Evolutionary conservation across 2,113 vertebrate genomes (phyloP), one percentile per base, ranked within the genome.

Genomic region (Serilophus lunatus): DNA sequence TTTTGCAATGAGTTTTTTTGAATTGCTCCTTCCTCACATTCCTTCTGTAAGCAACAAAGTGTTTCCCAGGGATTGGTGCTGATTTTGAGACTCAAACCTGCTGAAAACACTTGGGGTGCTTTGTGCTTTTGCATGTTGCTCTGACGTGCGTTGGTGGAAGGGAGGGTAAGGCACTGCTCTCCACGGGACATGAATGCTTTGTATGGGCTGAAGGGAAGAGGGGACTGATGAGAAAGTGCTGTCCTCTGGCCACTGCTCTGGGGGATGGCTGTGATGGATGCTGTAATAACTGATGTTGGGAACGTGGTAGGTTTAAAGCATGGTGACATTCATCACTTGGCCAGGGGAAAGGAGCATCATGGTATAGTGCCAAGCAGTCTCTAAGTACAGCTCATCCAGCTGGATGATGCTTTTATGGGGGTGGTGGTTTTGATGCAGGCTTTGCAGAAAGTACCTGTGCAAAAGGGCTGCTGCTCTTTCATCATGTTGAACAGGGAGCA

Each of bases 401-500:
- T n/a, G n/a, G n/a, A n/a, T n/a, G n/a, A n/a, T 54, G 10, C 15
- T n/a, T 66, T 79, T 7, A 0, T 22, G 38, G 69, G 38, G 5
- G 6, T 6, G 13, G 10, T 77, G 54, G 14, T 36, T 51, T 44
- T 33, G 26, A 15, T 38, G 64, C 24, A 26, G 45, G 16, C 24
- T 83, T 51, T 91, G 71, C 63, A 69, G 63, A 33, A 88, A 57
- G 26, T 5, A 40, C 35, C 33, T 23, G 17, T 42, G 65, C 53
- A 33, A 16, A 79, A 64, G 40, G 9, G 29, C 71, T 56, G 57
- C 75, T 85, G 45, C 36, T 51, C 22, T 53, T 69, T 20, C 25
- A 6, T 9, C 20, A 5, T 1, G 0, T 17, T 12, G 40, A 74
- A 3, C 26, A 49, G n/a, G 50, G 29, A 38, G 23, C 2, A 1